These are phyloP conservation scores for Amphiura filiformis DNA, from an alignment of 35 echinoderm and acorn worm genomes.

Conservation along the genomic window DNA sequence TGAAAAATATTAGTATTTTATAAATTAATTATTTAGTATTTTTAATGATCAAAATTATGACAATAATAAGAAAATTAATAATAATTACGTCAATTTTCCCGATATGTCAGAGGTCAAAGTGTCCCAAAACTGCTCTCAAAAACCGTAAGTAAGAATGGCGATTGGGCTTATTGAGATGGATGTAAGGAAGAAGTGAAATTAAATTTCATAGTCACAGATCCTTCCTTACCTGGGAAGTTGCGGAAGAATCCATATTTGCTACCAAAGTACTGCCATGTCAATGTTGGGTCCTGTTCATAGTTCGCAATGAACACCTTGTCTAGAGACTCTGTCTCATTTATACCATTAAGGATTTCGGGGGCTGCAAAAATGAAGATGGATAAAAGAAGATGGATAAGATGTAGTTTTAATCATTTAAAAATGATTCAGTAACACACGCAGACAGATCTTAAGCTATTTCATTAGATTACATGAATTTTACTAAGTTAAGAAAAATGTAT, in stretches of 20 bases:
- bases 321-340: slow-evolving; percentile 54
- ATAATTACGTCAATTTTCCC: too few relatives aligned
- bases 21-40: too few relatives aligned
- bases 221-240: slow-evolving; percentile 84
- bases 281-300: slow-evolving; percentile 61
- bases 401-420: not conserved
- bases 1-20: too few relatives aligned
- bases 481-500: not conserved
- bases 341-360: slow-evolving; percentile 42
- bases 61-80: too few relatives aligned
- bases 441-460: too few relatives aligned
- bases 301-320: slow-evolving; percentile 52
- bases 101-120: too few relatives aligned
- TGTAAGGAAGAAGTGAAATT: too few relatives aligned
- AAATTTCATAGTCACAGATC: too few relatives aligned
- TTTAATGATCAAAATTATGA: too few relatives aligned
- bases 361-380: slow-evolving; percentile 28
- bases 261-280: slow-evolving; percentile 94
- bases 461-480: not conserved
- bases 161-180: too few relatives aligned
- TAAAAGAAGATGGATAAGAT: not conserved
- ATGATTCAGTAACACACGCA: not conserved
- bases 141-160: too few relatives aligned
- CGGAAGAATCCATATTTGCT: slow-evolving; percentile 86
- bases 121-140: too few relatives aligned